phyloP scores from a whole-genome alignment of 2,888 invertebrate genomes.

The Zaprionus lineosus region DNA sequence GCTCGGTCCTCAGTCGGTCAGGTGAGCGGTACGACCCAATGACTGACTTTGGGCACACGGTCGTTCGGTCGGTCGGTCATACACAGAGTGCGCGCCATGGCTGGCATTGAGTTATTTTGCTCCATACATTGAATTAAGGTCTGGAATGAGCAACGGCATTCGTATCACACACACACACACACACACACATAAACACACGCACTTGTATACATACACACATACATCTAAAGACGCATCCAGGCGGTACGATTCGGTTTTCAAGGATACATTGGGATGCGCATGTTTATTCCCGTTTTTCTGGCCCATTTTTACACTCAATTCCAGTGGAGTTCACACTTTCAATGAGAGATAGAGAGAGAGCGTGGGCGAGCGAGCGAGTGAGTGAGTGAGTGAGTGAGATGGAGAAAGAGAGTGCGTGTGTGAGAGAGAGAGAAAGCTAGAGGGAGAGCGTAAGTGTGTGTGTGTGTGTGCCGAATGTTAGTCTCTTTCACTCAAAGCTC shows the following conservation, averaged over 20 bases:
- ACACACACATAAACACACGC: no score
- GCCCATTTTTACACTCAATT: constrained; percentile 61
- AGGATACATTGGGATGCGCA: constrained; percentile 73
- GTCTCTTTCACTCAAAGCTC: constrained; percentile 66
- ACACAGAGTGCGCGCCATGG: not conserved
- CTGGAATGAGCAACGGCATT: constrained; percentile 60
- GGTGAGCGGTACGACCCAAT: constrained; percentile 57
- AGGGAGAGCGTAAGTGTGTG: not conserved
- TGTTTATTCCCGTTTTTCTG: constrained; percentile 72
- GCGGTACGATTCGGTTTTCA: constrained; percentile 52
- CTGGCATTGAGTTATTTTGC: constrained; percentile 63
- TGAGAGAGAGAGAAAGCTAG: constrained; percentile 7
- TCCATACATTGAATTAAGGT: constrained; percentile 53
- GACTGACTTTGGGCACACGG: constrained; percentile 44
- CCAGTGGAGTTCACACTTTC: constrained; percentile 48
- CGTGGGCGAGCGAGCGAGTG: no score
- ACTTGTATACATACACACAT: no score
- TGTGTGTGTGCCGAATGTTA: constrained; percentile 1
- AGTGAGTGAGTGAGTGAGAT: constrained; percentile 15
- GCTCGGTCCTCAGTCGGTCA: constrained; percentile 47
- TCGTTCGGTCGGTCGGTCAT: no score
- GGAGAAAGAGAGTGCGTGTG: no score
- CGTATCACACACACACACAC: constrained; percentile 6
- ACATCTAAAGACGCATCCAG: constrained; percentile 49
- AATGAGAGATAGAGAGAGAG: constrained; percentile 12